Evolutionary conservation across 2,888 invertebrate genomes (phyloP), one percentile per base, ranked within the genome.

Genomic region (Macrosiphum euphorbiae): DNA sequence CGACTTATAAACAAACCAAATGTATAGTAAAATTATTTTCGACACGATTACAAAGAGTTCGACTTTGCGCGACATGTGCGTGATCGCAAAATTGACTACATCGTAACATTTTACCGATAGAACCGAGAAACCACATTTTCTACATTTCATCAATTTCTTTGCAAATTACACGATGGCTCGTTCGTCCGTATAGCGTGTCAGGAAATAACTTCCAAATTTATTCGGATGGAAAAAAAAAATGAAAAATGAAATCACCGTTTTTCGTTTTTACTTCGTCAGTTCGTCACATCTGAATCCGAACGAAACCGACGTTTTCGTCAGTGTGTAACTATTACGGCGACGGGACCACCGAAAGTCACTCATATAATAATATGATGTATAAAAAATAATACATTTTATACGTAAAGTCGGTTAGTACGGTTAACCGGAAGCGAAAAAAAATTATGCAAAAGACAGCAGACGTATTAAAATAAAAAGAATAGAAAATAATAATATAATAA

Each of bases 401-500:
- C 58, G 58, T 5, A n/a, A 91, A 84, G 44, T 92, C 84, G 20
- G 85, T 88, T 58, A 35, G 85, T 93, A 85, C 93, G 55, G 93
- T 93, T 84, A 52, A 61, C 85, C 47, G 84, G 26, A 28, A 5
- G 55, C 41, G 44, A 16, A 47, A 58, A 92, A 92, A 85, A 85
- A 93, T 28, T 85, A 93, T 89, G 78, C 78, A 78, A 84, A 88
- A 88, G 67, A 86, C 47, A 24, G 24, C 47, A 24, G 24, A 84
- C 44, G 55, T 55, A 91, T 85, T 91, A 55, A 85, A 92, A 92
- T 84, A 88, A 88, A 78, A 84, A 78, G 78, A 84, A 55, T 28
- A 55, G 35, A 92, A 93, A 85, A 92, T 44, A 61, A 58, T 35
- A 88, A 88, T 92, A 50, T 35, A 88, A 88, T 92, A 50, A 44